A percentile compares a stretch with the other conserved stretches of the same genome.
phyloP scores from a whole-genome alignment of 1,140 invertebrate genomes.

The Meloidogyne floridensis region DNA sequence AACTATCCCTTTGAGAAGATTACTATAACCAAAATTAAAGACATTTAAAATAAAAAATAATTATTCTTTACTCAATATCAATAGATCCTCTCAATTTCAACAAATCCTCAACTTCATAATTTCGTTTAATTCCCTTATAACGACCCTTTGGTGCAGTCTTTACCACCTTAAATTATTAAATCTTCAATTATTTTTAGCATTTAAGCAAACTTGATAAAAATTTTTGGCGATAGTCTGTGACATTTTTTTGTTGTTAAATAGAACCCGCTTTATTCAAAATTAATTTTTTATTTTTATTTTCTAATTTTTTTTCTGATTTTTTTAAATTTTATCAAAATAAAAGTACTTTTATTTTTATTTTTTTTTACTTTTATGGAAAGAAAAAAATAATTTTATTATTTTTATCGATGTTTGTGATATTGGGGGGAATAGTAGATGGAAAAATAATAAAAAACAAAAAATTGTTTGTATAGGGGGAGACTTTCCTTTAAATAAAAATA shows the following conservation, averaged over 20 bases:
- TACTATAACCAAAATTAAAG: neutral
- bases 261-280: neutral
- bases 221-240: constrained; percentile 17
- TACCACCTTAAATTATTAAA: constrained; percentile 50
- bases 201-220: constrained; percentile 4
- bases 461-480: neutral
- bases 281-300: too few species aligned
- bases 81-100: constrained; percentile 66
- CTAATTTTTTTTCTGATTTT: too few species aligned
- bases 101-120: constrained; percentile 66
- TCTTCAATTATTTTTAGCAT: neutral
- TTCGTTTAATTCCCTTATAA: constrained; percentile 63
- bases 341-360: neutral
- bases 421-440: too few species aligned
- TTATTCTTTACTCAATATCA: constrained; percentile 56
- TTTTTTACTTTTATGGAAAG: neutral
- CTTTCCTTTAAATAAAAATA: too few species aligned
- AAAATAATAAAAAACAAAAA: neutral
- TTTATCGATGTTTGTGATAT: constrained; percentile 5
- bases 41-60: neutral
- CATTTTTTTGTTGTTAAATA: neutral
- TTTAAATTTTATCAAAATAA: neutral
- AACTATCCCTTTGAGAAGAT: neutral
- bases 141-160: constrained; percentile 65
- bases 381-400: neutral